phyloP scores from a whole-genome alignment of 2,888 invertebrate genomes.

The Drosophila atroscutellata region DNA sequence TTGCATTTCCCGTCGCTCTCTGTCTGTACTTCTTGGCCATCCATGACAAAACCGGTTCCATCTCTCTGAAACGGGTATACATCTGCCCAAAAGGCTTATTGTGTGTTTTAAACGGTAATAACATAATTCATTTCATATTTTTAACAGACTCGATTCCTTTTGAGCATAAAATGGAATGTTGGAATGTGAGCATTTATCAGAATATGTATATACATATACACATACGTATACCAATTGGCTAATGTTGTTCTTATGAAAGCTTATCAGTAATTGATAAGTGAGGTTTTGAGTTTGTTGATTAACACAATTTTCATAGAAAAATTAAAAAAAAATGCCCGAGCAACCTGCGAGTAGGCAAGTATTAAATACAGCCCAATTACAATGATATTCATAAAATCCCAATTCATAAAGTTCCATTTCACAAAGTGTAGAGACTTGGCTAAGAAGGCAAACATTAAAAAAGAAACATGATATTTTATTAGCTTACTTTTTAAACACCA shows the following conservation, averaged over 20 bases:
- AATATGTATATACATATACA: neutral
- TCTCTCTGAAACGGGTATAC: conserved; percentile 52
- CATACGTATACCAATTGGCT: neutral
- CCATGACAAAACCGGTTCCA: conserved; percentile 54
- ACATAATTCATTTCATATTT: conserved; percentile 19
- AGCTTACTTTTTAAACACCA: conserved; percentile 15
- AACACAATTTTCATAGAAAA: conserved; percentile 6
- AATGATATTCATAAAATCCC: neutral
- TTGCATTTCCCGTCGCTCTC: conserved; percentile 21
- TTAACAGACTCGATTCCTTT: conserved; percentile 14
- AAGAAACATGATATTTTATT: conserved; percentile 8
- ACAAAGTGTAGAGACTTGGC: neutral
- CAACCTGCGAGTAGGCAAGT: neutral
- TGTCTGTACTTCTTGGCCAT: conserved; percentile 22
- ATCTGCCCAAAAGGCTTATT: conserved; percentile 18
- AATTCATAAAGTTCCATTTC: neutral
- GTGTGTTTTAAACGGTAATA: conserved; percentile 26
- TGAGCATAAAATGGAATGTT: neutral
- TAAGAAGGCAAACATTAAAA: neutral
- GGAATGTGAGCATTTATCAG: conserved; percentile 30
- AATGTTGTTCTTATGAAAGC: conserved; percentile 11
- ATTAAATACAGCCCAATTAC: neutral
- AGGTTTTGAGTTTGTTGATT: conserved; percentile 14
- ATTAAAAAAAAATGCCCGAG: neutral
- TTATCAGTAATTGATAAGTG: conserved; percentile 31